phyloP scores from a whole-genome alignment of 2,888 invertebrate species.

The Yponomeuta evonymella region DNA sequence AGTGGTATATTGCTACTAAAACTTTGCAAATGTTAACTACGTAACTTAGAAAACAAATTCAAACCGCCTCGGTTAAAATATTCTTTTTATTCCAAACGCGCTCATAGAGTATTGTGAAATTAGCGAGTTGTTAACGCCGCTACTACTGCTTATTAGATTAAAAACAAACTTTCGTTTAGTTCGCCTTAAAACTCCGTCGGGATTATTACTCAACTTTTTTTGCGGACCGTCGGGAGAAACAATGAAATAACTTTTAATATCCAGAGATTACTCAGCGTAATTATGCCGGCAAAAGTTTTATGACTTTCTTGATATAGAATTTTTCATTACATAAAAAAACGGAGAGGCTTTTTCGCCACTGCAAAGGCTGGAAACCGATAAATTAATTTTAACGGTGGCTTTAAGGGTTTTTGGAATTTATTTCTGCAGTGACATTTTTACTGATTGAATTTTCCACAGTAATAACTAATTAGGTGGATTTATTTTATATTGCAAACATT shows the following conservation, averaged over 20 bases:
- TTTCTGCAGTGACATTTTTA: not conserved
- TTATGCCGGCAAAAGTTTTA: not conserved
- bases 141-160: not conserved
- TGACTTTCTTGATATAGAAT: constrained; percentile 2
- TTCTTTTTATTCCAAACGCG: too few species aligned
- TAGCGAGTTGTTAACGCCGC: not conserved
- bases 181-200: not conserved
- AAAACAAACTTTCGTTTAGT: not conserved
- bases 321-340: not conserved
- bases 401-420: not conserved
- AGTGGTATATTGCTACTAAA: too few species aligned
- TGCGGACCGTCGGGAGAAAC: not conserved
- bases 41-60: too few species aligned
- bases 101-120: too few species aligned
- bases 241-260: constrained; percentile 2
- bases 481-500: too few species aligned
- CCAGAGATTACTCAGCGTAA: constrained; percentile 2
- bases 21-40: too few species aligned
- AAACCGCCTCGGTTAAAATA: too few species aligned
- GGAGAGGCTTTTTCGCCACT: not conserved
- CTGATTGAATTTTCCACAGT: constrained; percentile 4
- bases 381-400: not conserved
- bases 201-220: constrained; percentile 2
- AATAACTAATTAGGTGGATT: not conserved
- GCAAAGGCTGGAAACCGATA: not conserved